A percentile compares a stretch with the other conserved stretches of the same genome.
Conservation (phyloP, 2,113 vertebrate species). For the Prunella himalayana region DNA sequence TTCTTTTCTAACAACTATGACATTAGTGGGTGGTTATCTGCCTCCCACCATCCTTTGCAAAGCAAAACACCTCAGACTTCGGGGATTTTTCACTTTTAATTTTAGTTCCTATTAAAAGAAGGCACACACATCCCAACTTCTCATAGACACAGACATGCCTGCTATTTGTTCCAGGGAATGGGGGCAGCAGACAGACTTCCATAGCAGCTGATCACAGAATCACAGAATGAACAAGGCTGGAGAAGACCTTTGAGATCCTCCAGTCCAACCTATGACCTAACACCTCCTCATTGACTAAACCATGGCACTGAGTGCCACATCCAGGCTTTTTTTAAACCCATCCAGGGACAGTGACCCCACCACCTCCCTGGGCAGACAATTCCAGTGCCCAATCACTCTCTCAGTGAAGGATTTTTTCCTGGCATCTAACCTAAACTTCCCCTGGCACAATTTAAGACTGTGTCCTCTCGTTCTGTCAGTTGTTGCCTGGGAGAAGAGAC, state of each 20-base stretch:
- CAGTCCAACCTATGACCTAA: neutral
- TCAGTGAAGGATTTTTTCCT: neutral
- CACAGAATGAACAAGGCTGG: neutral
- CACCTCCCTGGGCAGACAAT: fast-evolving
- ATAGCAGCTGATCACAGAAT: neutral
- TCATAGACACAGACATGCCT: neutral
- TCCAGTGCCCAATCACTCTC: neutral
- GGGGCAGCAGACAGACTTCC: neutral
- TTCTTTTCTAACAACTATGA: neutral
- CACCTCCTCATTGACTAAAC: neutral
- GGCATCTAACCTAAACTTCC: neutral
- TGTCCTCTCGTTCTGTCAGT: neutral
- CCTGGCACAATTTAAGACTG: fast-evolving
- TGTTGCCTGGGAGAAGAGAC: neutral
- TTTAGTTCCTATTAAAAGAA: neutral
- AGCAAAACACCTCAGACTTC: neutral
- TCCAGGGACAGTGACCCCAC: neutral
- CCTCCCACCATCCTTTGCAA: neutral
- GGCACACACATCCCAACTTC: fast-evolving
- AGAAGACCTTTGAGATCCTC: neutral
- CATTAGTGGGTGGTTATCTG: neutral
- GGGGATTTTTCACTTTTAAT: neutral
- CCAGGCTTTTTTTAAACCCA: neutral
- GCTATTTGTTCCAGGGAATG: neutral
- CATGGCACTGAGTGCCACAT: neutral